These are phyloP conservation scores for Leucania comma DNA, from an alignment of 2,888 invertebrate genomes.

Conservation along the genomic window DNA sequence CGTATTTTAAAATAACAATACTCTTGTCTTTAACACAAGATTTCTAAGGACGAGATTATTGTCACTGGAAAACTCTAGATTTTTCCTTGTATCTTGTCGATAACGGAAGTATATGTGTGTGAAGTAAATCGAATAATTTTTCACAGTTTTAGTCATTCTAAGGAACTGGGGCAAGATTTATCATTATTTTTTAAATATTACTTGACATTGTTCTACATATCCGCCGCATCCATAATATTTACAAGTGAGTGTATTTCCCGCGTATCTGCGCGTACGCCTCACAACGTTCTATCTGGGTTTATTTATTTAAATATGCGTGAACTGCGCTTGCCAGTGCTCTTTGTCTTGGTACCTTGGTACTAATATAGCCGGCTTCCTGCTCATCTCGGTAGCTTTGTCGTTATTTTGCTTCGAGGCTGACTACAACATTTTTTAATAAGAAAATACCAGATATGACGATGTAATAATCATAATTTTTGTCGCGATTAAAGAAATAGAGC, in stretches of 20 bases:
- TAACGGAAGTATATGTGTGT: neutral
- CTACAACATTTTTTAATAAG: conserved; percentile 48
- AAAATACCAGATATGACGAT: conserved; percentile 33
- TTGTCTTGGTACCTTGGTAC: conserved; percentile 81
- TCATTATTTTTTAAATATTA: neutral
- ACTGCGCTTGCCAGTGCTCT: conserved; percentile 79
- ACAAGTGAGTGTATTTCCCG: conserved; percentile 32
- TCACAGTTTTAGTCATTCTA: no score
- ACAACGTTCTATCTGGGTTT: conserved; percentile 80
- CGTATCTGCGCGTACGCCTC: conserved; percentile 72
- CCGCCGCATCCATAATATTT: conserved; percentile 57
- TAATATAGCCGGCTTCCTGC: conserved; percentile 78
- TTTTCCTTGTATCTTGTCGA: neutral
- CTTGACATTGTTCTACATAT: neutral
- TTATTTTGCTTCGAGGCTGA: conserved; percentile 47
- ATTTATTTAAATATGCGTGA: conserved; percentile 88
- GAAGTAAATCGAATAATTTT: neutral
- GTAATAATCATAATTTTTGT: conserved; percentile 31
- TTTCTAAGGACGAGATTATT: neutral
- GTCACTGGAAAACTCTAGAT: neutral
- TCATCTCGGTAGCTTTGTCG: conserved; percentile 71
- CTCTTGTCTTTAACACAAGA: neutral
- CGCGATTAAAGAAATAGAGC: conserved; percentile 52
- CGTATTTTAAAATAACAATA: neutral
- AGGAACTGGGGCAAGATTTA: neutral